Conservation (phyloP, 2,113 vertebrate genomes). For the Jacana jacana region DNA sequence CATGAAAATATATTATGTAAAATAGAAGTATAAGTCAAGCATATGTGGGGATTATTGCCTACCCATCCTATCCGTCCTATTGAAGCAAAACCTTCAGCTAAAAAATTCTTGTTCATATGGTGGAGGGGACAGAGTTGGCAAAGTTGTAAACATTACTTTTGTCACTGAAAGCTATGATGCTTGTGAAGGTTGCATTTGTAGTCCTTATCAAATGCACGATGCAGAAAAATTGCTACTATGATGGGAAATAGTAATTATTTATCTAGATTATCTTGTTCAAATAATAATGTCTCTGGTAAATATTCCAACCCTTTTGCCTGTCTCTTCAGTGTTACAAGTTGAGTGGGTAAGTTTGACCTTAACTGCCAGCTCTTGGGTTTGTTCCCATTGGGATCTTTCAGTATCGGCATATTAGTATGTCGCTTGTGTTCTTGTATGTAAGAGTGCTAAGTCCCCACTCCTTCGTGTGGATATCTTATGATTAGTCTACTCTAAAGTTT, state of each 20-base stretch:
- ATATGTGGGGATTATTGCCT: not conserved
- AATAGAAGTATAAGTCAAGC: not conserved
- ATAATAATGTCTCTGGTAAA: not conserved
- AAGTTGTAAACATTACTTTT: not conserved
- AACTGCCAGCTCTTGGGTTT: not conserved
- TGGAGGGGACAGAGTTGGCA: not conserved
- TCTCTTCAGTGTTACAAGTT: not conserved
- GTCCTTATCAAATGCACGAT: not conserved
- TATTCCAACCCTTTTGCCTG: not conserved
- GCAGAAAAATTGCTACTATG: not conserved
- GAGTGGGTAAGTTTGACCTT: not conserved
- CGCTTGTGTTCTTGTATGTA: not conserved
- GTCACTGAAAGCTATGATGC: not conserved
- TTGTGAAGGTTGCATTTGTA: not conserved
- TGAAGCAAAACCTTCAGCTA: not conserved
- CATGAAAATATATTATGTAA: not conserved
- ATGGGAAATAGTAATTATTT: not conserved
- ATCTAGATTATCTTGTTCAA: not conserved
- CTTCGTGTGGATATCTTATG: not conserved
- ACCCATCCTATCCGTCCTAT: not conserved
- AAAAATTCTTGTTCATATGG: not conserved
- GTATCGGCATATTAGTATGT: not conserved
- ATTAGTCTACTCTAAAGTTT: not conserved
- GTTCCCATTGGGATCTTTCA: not conserved
- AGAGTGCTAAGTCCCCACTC: not conserved